Conservation (phyloP, 2,113 vertebrate species). For the Romanogobio albipinnatus region DNA sequence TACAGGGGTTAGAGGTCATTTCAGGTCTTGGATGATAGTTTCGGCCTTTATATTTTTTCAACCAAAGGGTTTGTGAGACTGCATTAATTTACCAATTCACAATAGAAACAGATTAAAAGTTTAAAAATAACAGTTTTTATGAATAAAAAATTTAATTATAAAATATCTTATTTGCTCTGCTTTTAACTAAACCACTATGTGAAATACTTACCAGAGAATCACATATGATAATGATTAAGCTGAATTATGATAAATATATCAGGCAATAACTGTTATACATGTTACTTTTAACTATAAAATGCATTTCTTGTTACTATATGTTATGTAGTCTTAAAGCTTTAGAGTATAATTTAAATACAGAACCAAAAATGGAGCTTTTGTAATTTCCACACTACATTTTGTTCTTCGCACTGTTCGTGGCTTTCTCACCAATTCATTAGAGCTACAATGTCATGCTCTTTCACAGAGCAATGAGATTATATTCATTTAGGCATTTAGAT, state of each 20-base stretch:
- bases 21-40: neutral
- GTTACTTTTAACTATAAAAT: neutral
- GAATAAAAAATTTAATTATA: neutral
- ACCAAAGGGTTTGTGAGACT: neutral
- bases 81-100: neutral
- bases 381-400: constrained; percentile 30
- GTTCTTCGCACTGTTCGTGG: neutral
- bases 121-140: no score
- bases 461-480: constrained; percentile 46
- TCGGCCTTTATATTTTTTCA: neutral
- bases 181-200: neutral
- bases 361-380: neutral
- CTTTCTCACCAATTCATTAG: constrained; percentile 27
- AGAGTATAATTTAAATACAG: neutral
- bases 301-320: neutral
- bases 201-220: neutral
- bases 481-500: constrained; percentile 28
- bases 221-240: neutral
- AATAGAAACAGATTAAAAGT: neutral
- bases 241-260: neutral
- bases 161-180: neutral
- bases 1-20: neutral
- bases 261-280: neutral
- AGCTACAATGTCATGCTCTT: constrained; percentile 21
- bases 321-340: neutral